Conservation (phyloP, 64 coral and sea anemone genomes). For the Montipora efflorescens region DNA sequence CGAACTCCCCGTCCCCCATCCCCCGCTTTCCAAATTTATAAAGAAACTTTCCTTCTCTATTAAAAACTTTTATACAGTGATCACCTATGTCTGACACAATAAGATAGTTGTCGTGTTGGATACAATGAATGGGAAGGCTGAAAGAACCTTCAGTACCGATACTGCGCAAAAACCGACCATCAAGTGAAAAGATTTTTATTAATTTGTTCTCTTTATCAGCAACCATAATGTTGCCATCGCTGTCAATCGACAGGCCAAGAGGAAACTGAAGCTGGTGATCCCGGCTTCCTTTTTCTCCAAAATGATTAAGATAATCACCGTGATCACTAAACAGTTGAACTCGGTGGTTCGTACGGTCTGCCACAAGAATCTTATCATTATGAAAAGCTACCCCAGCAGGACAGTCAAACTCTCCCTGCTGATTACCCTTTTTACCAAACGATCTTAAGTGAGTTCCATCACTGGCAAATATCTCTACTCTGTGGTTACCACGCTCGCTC, state of each 20-base stretch:
- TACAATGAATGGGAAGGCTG: conserved; percentile 8
- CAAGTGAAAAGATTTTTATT: conserved; percentile 44
- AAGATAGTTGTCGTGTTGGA: conserved; percentile 13
- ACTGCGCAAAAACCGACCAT: conserved; percentile 20
- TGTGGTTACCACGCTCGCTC: not conserved
- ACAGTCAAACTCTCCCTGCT: too few relatives aligned
- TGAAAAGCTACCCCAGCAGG: too few relatives aligned
- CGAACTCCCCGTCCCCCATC: conserved; percentile 12
- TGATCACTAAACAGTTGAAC: not conserved
- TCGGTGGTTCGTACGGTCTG: too few relatives aligned
- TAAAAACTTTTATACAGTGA: conserved; percentile 47
- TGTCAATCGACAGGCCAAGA: not conserved
- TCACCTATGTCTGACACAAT: conserved; percentile 25
- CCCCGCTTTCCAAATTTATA: conserved; percentile 41
- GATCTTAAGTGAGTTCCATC: not conserved
- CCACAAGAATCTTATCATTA: too few relatives aligned
- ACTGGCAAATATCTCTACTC: conserved; percentile 11
- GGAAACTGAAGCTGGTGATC: not conserved
- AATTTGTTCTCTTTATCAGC: conserved; percentile 12
- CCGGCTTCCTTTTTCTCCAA: not conserved
- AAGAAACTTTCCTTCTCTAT: conserved; percentile 17
- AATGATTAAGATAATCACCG: not conserved
- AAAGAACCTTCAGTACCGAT: not conserved
- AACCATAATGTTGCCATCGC: conserved; percentile 42
- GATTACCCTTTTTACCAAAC: not conserved